Conservation (phyloP, 2,797 vertebrate species). For the Macropus fuliginosus region DNA sequence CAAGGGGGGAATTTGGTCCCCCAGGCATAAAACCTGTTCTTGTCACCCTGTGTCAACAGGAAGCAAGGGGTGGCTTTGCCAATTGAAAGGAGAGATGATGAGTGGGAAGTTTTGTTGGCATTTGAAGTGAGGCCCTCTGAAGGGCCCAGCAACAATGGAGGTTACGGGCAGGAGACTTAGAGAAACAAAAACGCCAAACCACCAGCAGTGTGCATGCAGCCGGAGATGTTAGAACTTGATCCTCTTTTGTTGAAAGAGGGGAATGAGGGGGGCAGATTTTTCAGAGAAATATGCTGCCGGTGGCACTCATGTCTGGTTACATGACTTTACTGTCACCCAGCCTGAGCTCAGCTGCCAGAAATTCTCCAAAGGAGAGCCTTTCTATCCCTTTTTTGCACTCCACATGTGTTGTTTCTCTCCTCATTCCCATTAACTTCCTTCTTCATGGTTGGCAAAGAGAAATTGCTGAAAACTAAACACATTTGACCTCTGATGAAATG, state of each 20-base stretch:
- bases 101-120: constrained; percentile 56
- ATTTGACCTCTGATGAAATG: constrained; percentile 73
- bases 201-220: constrained; percentile 71
- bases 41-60: constrained; percentile 73
- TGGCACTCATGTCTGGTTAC: constrained; percentile 83
- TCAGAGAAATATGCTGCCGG: constrained; percentile 79
- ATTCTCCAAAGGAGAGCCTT: constrained; percentile 63
- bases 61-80: constrained; percentile 58
- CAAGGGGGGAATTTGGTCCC: constrained; percentile 72
- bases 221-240: constrained; percentile 81
- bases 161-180: not conserved
- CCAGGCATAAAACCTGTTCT: constrained; percentile 72
- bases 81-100: constrained; percentile 69
- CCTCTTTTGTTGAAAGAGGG: constrained; percentile 77
- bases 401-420: constrained; percentile 9
- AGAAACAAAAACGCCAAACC: not conserved
- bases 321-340: constrained; percentile 58
- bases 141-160: constrained; percentile 53
- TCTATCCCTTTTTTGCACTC: constrained; percentile 54
- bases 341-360: constrained; percentile 70
- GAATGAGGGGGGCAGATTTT: constrained; percentile 71
- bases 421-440: not conserved
- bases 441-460: not conserved
- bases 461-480: constrained; percentile 67
- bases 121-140: constrained; percentile 63